Conservation (phyloP, 2,113 vertebrate genomes). For the Nanorana parkeri region DNA sequence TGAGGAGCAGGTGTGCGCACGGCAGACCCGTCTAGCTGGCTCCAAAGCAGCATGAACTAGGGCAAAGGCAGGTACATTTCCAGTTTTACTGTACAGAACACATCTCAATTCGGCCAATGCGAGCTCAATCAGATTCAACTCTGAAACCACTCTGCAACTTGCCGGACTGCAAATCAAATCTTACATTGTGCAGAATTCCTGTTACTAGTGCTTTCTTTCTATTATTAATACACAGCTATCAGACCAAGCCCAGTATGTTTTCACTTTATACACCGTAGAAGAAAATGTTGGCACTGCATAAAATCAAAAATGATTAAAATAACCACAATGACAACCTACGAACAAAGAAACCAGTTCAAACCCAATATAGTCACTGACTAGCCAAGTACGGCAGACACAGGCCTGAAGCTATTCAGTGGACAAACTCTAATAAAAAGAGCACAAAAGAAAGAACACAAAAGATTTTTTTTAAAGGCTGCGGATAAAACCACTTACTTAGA, state of each 20-base stretch:
- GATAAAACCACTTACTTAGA: constrained; percentile 84
- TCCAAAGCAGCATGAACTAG: constrained; percentile 54
- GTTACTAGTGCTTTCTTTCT: background rate
- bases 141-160: no score
- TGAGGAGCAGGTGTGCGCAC: constrained; percentile 3
- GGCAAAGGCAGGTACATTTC: constrained; percentile 64
- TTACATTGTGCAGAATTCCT: background rate
- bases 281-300: background rate
- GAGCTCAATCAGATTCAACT: no score
- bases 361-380: background rate
- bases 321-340: no score
- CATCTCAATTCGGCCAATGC: constrained; percentile 16
- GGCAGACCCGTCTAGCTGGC: constrained; percentile 63
- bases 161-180: no score
- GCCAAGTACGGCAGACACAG: background rate
- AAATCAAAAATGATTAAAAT: background rate
- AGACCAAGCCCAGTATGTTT: background rate
- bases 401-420: background rate
- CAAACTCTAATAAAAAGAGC: no score
- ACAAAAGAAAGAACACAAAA: constrained; percentile 49
- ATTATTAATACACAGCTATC: background rate
- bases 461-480: no score
- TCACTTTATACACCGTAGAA: no score
- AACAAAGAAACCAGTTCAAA: background rate
- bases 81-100: constrained; percentile 29